phyloP scores from a whole-genome alignment of 2,113 vertebrate genomes.

The Python bivittatus region DNA sequence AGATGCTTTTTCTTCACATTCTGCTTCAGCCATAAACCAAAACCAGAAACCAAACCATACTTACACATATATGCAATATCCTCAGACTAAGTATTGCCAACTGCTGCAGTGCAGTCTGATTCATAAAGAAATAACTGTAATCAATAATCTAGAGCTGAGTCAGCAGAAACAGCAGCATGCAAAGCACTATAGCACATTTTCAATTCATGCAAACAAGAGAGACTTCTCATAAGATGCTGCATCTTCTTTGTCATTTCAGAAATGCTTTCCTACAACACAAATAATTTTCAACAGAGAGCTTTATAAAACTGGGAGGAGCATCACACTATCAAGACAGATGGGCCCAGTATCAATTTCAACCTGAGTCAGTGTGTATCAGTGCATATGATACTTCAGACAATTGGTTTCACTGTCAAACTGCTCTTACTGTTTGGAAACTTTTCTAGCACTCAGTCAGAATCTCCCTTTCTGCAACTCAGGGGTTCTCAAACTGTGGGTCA shows the following conservation, averaged over 20 bases:
- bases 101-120: constrained; percentile 69
- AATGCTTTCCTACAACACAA: constrained; percentile 30
- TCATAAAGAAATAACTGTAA: constrained; percentile 55
- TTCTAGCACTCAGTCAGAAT: background rate
- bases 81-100: constrained; percentile 56
- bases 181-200: constrained; percentile 29
- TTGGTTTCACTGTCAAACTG: background rate
- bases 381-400: background rate
- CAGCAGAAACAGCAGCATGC: constrained; percentile 55
- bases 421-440: background rate
- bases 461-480: too few species aligned
- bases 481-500: too few species aligned
- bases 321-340: background rate
- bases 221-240: background rate
- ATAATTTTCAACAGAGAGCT: background rate
- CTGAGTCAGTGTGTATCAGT: background rate
- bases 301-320: background rate
- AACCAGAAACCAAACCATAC: constrained; percentile 15
- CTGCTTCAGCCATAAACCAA: constrained; percentile 3
- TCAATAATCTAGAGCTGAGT: constrained; percentile 69
- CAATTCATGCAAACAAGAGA: constrained; percentile 22
- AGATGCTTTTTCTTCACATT: constrained; percentile 24
- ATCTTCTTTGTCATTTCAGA: constrained; percentile 6
- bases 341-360: background rate
- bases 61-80: background rate